These are phyloP conservation scores for Mesodorylaimus sp. DNA, from an alignment of 2,888 invertebrate genomes.

Conservation along the genomic window DNA sequence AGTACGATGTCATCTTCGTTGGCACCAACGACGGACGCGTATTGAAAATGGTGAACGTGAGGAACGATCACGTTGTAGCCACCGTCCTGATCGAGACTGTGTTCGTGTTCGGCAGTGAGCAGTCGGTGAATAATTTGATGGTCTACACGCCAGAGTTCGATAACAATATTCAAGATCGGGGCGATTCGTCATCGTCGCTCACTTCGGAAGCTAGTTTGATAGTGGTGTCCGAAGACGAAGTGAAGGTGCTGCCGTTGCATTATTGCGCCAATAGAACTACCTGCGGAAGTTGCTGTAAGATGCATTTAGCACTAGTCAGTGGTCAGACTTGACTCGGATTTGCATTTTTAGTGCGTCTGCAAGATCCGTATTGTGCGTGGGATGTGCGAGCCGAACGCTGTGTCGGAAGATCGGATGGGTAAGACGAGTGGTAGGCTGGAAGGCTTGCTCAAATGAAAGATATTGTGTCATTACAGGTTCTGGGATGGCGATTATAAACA, in stretches of 20 bases:
- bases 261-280: constrained; percentile 46
- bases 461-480: too few species aligned
- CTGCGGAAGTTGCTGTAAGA: constrained; percentile 60
- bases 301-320: too few species aligned
- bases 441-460: too few species aligned
- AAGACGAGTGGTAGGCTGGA: background rate
- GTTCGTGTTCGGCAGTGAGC: constrained; percentile 30
- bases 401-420: constrained; percentile 5
- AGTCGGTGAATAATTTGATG: background rate
- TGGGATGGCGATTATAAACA: too few species aligned
- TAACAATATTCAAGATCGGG: background rate
- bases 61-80: constrained; percentile 6
- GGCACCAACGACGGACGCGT: constrained; percentile 46
- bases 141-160: background rate
- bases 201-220: constrained; percentile 44
- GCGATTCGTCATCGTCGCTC: constrained; percentile 14
- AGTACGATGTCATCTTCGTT: constrained; percentile 74
- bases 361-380: constrained; percentile 96
- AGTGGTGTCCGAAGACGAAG: constrained; percentile 66
- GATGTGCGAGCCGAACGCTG: constrained; percentile 37
- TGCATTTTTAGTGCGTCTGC: constrained; percentile 63
- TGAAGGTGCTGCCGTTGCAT: constrained; percentile 66
- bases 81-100: constrained; percentile 70
- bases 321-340: too few species aligned
- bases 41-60: constrained; percentile 18